Evolutionary conservation across 2,888 invertebrate species (phyloP), one percentile per base, ranked within the genome.

Genomic region (Spisula solida): DNA sequence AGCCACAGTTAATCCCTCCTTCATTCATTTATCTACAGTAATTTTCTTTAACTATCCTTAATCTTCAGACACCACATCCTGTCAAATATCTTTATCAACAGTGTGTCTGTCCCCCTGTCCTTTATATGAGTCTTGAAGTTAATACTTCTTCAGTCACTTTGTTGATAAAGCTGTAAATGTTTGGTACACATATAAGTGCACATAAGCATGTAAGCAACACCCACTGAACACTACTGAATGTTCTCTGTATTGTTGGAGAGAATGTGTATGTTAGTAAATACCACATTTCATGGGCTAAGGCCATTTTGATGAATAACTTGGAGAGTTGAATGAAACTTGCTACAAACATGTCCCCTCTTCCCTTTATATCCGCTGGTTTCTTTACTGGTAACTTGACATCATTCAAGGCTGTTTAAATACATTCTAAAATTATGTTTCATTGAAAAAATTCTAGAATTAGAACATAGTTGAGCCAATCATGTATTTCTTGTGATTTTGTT

Each of bases 401-500:
- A 66, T 66, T 66, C 60, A 25, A n/a, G n/a, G 60, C 60, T 66
- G 5, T 66, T 25, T 25, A 25, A 66, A n/a, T 12, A 18, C 18
- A 56, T 16, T 20, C 0, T 56, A 8, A 66, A 5, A 66, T 66
- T n/a, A 12, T 66, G 10, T 66, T 66, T 51, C 51, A 51, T 12
- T 51, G 16, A 51, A 8, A 51, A 51, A 51, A 10, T 51, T 16
- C 4, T 31, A 78, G 18, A 48, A 80, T 47, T 48, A 55, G 48
- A 81, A 81, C 31, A 55, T 31, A 47, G 87, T 78, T 87, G 87
- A 83, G 87, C 80, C 31, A 60, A 55, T 88, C 66, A 66, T 85
- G 88, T 87, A 66, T 86, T 82, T 90, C 87, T 82, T 85, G 55
- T 85, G 70, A 85, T 85, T 85, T 78, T 78, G 85, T 85, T 85